These are phyloP conservation scores for Syrrhaptes paradoxus DNA, from an alignment of 2,113 vertebrate genomes.

Conservation along the genomic window DNA sequence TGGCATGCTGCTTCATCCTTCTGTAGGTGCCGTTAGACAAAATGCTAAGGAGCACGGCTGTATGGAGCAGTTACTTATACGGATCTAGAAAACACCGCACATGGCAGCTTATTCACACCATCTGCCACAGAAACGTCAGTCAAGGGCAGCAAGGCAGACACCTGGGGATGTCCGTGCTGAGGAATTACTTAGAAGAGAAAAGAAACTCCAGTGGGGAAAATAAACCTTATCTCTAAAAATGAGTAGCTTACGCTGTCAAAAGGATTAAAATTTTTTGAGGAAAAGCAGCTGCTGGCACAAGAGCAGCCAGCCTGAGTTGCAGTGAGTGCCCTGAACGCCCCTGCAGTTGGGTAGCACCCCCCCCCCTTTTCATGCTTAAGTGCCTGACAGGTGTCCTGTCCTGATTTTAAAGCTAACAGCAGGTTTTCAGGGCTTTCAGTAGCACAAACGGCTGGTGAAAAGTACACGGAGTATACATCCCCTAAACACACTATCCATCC, in stretches of 20 bases:
- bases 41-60: background rate
- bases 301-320: background rate
- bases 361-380: background rate
- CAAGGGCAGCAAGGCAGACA: background rate
- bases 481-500: background rate
- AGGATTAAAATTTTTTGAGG: background rate
- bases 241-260: background rate
- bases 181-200: background rate
- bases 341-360: background rate
- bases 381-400: background rate
- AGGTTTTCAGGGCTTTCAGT: background rate
- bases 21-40: background rate
- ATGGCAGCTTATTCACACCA: slow-evolving; percentile 15
- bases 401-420: background rate
- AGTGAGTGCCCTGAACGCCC: background rate
- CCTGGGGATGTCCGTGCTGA: background rate
- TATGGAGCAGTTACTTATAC: background rate
- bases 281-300: background rate
- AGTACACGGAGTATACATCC: background rate
- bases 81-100: background rate
- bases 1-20: background rate
- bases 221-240: background rate
- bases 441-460: background rate
- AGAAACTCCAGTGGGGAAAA: background rate
- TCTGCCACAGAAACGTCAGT: slow-evolving; percentile 25